These are phyloP conservation scores for Elgaria multicarinata DNA, from an alignment of 2,113 vertebrate genomes.

Conservation along the genomic window DNA sequence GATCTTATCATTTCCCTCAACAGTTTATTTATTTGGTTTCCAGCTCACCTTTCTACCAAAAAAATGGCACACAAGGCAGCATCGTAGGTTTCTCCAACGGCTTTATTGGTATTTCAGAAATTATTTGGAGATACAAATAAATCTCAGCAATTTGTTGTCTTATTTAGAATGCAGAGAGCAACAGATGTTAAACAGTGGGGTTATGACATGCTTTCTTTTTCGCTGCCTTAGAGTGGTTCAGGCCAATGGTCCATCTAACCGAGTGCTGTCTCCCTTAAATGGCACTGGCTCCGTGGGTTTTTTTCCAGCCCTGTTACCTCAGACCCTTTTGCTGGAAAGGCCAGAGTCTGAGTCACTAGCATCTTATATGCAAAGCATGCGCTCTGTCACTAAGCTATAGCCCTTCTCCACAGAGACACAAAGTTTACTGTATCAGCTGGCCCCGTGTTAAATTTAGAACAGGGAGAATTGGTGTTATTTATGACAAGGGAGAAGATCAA, in stretches of 20 bases:
- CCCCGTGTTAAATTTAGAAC: slow-evolving; percentile 16
- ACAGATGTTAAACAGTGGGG: background rate
- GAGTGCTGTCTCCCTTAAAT: background rate
- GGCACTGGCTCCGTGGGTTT: background rate
- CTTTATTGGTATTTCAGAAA: too few species aligned
- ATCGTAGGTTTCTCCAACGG: too few species aligned
- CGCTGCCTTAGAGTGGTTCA: background rate
- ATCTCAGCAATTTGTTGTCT: background rate
- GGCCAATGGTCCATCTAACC: background rate
- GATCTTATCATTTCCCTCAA: too few species aligned
- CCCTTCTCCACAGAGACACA: slow-evolving; percentile 6
- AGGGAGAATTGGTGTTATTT: background rate
- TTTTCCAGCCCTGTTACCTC: background rate
- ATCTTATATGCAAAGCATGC: background rate
- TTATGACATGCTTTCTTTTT: background rate
- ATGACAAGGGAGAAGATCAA: background rate
- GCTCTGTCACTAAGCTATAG: background rate
- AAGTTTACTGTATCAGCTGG: slow-evolving; percentile 11
- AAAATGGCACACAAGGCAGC: too few species aligned
- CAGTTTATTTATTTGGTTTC: too few species aligned
- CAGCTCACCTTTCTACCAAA: too few species aligned
- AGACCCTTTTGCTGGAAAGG: background rate
- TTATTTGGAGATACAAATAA: background rate
- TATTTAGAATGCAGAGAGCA: background rate
- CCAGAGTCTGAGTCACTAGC: slow-evolving; percentile 13